phyloP scores from a whole-genome alignment of 2,888 invertebrate species.

The Cetonia aurata region DNA sequence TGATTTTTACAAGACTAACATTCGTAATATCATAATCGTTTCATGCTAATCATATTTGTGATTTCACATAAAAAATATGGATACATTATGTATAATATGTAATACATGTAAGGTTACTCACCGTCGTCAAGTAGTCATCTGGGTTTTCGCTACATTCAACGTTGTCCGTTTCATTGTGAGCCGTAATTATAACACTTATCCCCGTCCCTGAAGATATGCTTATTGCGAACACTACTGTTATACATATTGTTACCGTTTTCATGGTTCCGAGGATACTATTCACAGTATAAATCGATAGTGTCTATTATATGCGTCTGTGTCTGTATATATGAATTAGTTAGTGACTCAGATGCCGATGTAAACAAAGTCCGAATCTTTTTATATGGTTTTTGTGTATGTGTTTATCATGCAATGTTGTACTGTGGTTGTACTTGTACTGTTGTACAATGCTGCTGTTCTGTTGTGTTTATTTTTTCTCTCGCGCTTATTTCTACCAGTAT shows the following conservation, averaged over 20 bases:
- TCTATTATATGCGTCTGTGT: constrained; percentile 1
- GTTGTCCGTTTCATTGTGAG: neutral
- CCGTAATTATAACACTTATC: constrained; percentile 8
- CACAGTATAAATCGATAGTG: neutral
- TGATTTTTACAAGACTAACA: neutral
- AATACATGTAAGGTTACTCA: constrained; percentile 49
- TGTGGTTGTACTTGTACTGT: neutral
- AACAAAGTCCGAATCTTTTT: constrained; percentile 14
- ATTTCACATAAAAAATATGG: neutral
- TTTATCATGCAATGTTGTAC: too few species aligned
- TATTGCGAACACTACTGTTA: neutral
- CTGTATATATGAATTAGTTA: neutral
- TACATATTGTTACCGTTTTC: too few species aligned
- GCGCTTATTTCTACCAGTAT: too few species aligned
- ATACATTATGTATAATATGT: neutral
- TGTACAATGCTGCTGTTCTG: neutral
- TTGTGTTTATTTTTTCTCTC: too few species aligned
- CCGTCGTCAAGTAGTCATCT: constrained; percentile 57
- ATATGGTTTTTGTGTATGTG: too few species aligned
- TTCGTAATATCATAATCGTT: too few species aligned
- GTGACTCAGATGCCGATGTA: constrained; percentile 13
- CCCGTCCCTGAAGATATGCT: neutral
- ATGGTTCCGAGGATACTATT: neutral
- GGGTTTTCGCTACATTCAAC: constrained; percentile 47
- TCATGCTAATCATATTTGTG: too few species aligned